These are phyloP conservation scores for Achatina immaculata DNA, from an alignment of 1,140 invertebrate genomes.

Conservation along the genomic window DNA sequence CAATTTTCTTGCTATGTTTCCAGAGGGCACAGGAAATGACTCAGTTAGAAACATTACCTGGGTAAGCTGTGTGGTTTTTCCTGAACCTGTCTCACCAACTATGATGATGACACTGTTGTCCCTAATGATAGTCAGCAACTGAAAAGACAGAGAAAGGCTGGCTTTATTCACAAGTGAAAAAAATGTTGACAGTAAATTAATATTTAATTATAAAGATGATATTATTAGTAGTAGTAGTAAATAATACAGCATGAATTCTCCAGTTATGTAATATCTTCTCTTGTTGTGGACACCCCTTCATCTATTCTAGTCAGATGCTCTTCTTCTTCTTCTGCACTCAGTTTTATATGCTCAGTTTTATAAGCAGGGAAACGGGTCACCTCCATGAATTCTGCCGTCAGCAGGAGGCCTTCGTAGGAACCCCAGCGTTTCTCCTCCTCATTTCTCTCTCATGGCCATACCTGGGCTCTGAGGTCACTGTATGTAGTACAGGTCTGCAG, in stretches of 20 bases:
- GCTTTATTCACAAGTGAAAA: neutral
- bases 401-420: too few relatives aligned
- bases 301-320: too few relatives aligned
- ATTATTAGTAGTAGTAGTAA: neutral
- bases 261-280: neutral
- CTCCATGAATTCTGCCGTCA: too few relatives aligned
- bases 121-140: slow-evolving; percentile 80
- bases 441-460: too few relatives aligned
- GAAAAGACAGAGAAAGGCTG: slow-evolving; percentile 45
- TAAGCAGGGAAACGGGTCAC: too few relatives aligned
- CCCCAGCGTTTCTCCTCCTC: too few relatives aligned
- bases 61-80: slow-evolving; percentile 99
- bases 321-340: too few relatives aligned
- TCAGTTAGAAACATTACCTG: slow-evolving; percentile 74
- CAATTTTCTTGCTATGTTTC: too few relatives aligned
- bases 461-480: too few relatives aligned
- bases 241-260: neutral
- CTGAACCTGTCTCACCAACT: slow-evolving; percentile 98
- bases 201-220: neutral
- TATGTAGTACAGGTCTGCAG: too few relatives aligned
- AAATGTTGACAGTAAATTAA: neutral
- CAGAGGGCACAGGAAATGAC: neutral
- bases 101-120: slow-evolving; percentile 97
- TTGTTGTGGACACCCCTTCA: too few relatives aligned
- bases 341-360: too few relatives aligned